Evolutionary conservation across 1,140 invertebrate species (phyloP).

Genomic region (Elysia chlorotica): DNA sequence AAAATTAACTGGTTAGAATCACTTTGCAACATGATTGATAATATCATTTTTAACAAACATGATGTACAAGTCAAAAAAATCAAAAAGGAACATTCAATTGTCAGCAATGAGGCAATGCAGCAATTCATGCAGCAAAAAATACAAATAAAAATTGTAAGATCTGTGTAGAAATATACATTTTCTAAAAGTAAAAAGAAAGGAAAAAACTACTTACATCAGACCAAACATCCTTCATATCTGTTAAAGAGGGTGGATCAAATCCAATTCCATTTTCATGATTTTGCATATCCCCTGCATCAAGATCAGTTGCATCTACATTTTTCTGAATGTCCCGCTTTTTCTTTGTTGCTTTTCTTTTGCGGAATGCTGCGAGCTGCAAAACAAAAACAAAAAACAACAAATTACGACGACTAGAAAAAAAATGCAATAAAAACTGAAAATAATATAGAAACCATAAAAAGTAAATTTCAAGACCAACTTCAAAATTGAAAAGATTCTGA

Average conservation of each 20-base stretch:
- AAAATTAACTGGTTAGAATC: too few relatives aligned
- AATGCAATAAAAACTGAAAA: too few relatives aligned
- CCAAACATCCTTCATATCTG: constrained; percentile 4
- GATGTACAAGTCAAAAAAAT: too few relatives aligned
- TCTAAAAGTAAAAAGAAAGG: background rate
- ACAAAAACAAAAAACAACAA: constrained; percentile 16
- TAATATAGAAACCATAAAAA: too few relatives aligned
- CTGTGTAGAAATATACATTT: background rate
- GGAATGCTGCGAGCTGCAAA: constrained; percentile 48
- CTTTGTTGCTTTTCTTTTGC: constrained; percentile 41
- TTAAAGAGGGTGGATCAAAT: constrained; percentile 6
- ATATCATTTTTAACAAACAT: too few relatives aligned
- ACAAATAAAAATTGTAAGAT: background rate
- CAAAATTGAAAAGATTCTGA: too few relatives aligned
- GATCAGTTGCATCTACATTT: constrained; percentile 15
- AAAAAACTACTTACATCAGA: background rate
- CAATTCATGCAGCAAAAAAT: background rate
- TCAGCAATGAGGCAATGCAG: too few relatives aligned
- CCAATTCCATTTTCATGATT: background rate
- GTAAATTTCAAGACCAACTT: too few relatives aligned
- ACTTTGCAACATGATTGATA: too few relatives aligned
- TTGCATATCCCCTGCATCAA: background rate
- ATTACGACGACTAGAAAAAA: too few relatives aligned
- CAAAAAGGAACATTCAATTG: too few relatives aligned
- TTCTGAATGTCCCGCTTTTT: constrained; percentile 24